A percentile compares a stretch with the other conserved stretches of the same genome.
phyloP scores from a whole-genome alignment of 2,797 vertebrate genomes.

The Chromis chromis region DNA sequence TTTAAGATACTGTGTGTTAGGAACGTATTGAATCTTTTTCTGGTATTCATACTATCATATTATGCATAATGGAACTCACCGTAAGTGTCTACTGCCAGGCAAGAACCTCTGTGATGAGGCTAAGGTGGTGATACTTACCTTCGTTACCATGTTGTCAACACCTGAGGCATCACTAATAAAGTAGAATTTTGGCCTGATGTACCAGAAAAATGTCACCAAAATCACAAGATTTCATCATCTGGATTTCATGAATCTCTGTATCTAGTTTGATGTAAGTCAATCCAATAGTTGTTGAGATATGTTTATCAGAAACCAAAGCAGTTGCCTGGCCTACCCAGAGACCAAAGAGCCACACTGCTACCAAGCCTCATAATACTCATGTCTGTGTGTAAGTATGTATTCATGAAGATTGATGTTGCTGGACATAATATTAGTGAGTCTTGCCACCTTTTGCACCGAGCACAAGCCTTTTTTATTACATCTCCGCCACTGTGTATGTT shows the following conservation, averaged over 20 bases:
- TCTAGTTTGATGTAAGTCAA: neutral
- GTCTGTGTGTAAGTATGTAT: constrained; percentile 6
- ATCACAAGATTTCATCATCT: neutral
- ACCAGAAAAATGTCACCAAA: neutral
- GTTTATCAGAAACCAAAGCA: neutral
- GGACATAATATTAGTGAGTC: constrained; percentile 44
- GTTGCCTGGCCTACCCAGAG: neutral
- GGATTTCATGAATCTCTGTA: neutral
- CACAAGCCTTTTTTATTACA: constrained; percentile 52
- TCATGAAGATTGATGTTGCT: constrained; percentile 25
- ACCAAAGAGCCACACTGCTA: neutral
- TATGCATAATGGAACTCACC: too few species aligned
- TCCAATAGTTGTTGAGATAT: neutral
- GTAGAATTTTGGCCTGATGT: neutral
- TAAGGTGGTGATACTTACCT: neutral
- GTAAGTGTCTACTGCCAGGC: too few species aligned
- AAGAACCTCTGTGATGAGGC: too few species aligned
- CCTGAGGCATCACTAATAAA: too few species aligned
- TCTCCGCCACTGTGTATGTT: constrained; percentile 43
- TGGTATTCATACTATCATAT: too few species aligned
- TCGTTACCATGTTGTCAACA: neutral
- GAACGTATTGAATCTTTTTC: too few species aligned
- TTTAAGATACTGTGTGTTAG: too few species aligned
- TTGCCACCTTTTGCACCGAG: constrained; percentile 47
- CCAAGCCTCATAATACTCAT: neutral